phyloP scores from a whole-genome alignment of 2,888 invertebrate species.

The Auanema freiburgensis region DNA sequence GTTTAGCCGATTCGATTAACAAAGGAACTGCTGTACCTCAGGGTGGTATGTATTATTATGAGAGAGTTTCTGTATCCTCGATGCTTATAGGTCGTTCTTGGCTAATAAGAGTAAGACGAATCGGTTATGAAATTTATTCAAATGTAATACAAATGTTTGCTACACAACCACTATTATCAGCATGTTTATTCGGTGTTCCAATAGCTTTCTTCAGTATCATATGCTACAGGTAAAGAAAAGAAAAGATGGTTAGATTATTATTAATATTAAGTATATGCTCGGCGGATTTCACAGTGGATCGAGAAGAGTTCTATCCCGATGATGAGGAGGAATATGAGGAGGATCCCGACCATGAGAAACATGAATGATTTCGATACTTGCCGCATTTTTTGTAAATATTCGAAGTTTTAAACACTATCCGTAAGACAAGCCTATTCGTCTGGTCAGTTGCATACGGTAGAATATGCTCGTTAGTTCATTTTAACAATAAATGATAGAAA shows the following conservation, averaged over 20 bases:
- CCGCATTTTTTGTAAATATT: not conserved
- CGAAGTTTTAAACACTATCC: too few relatives aligned
- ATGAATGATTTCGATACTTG: slow-evolving; percentile 16
- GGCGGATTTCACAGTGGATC: slow-evolving; percentile 76
- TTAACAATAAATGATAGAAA: too few relatives aligned
- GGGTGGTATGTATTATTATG: slow-evolving; percentile 24
- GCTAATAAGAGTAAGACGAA: slow-evolving; percentile 27
- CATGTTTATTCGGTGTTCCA: slow-evolving; percentile 90
- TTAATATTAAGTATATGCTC: slow-evolving; percentile 75
- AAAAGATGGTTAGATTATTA: not conserved
- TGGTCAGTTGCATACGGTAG: too few relatives aligned
- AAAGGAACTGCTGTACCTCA: slow-evolving; percentile 25
- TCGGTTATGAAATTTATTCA: slow-evolving; percentile 39
- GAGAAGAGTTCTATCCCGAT: slow-evolving; percentile 62
- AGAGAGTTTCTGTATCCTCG: not conserved
- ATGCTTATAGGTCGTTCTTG: slow-evolving; percentile 24
- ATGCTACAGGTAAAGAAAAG: slow-evolving; percentile 73
- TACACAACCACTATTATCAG: slow-evolving; percentile 79
- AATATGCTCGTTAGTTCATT: too few relatives aligned
- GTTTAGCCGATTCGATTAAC: slow-evolving; percentile 72
- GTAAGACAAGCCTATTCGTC: too few relatives aligned
- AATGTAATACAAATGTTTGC: slow-evolving; percentile 60
- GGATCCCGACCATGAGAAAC: slow-evolving; percentile 35
- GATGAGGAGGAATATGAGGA: slow-evolving; percentile 50
- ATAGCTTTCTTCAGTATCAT: slow-evolving; percentile 89